These are phyloP conservation scores for Zosterops japonicus DNA, from an alignment of 2,113 vertebrate genomes.

Conservation along the genomic window DNA sequence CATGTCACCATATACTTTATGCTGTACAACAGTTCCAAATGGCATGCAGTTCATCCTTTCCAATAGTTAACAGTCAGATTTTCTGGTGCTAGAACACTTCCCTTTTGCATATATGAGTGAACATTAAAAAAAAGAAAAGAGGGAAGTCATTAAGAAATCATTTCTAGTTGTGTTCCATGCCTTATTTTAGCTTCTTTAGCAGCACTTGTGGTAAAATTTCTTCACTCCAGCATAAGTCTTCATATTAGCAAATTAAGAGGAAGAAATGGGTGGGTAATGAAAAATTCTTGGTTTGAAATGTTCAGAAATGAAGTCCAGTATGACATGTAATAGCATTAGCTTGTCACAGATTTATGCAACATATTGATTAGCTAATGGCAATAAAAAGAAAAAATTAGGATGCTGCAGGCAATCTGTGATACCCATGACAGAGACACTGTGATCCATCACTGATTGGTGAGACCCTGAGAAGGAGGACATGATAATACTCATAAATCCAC, in stretches of 20 bases:
- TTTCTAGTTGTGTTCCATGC: background rate
- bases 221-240: background rate
- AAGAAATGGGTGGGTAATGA: slow-evolving; percentile 24
- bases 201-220: background rate
- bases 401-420: background rate
- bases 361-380: slow-evolving; percentile 19
- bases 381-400: slow-evolving; percentile 6
- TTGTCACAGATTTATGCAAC: background rate
- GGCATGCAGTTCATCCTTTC: background rate
- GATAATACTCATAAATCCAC: background rate
- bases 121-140: background rate
- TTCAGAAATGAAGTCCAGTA: slow-evolving; percentile 27
- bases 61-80: background rate
- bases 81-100: background rate
- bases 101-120: background rate
- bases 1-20: background rate
- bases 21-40: background rate
- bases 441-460: background rate
- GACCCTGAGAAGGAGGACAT: background rate
- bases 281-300: slow-evolving; percentile 37
- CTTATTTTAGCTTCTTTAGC: background rate
- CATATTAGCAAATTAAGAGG: slow-evolving; percentile 18
- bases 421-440: background rate
- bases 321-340: background rate
- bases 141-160: background rate